Evolutionary conservation across 2,888 invertebrate genomes (phyloP).

Genomic region (Fissipunctia ypsillon): DNA sequence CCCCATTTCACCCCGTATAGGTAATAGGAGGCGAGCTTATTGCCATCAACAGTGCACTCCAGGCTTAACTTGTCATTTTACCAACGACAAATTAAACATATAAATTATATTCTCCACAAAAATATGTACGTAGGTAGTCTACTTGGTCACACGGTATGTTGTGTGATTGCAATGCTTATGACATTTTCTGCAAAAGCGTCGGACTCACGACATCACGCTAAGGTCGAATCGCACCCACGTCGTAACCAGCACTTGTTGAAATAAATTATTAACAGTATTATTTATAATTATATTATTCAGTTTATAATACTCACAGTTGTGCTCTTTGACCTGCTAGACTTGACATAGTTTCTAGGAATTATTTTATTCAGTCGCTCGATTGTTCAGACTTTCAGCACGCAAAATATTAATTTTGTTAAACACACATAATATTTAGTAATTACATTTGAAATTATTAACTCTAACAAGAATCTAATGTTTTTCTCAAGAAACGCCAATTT

Average conservation of each 20-base stretch:
- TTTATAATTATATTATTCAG: conserved; percentile 49
- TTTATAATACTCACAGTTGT: conserved; percentile 17
- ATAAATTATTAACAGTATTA: conserved; percentile 49
- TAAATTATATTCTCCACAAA: not conserved
- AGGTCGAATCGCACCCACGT: conserved; percentile 74
- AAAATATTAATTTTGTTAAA: not conserved
- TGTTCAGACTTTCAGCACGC: not conserved
- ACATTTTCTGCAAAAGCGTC: conserved; percentile 72
- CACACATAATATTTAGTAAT: not conserved
- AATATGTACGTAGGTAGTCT: conserved; percentile 11
- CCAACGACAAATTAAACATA: too few relatives aligned
- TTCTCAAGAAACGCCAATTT: not conserved
- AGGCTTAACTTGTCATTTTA: not conserved
- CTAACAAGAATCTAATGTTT: not conserved
- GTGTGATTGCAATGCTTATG: conserved; percentile 67
- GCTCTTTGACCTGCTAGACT: conserved; percentile 44
- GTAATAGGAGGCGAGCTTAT: not conserved
- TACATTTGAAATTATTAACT: not conserved
- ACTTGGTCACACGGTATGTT: conserved; percentile 42
- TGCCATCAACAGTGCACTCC: not conserved
- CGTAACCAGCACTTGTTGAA: conserved; percentile 50
- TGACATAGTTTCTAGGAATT: conserved; percentile 38
- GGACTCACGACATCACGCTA: conserved; percentile 76
- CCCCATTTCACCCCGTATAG: not conserved
- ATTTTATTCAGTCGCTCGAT: conserved; percentile 13